phyloP scores from a whole-genome alignment of 2,113 vertebrate genomes.

The Carettochelys insculpta region DNA sequence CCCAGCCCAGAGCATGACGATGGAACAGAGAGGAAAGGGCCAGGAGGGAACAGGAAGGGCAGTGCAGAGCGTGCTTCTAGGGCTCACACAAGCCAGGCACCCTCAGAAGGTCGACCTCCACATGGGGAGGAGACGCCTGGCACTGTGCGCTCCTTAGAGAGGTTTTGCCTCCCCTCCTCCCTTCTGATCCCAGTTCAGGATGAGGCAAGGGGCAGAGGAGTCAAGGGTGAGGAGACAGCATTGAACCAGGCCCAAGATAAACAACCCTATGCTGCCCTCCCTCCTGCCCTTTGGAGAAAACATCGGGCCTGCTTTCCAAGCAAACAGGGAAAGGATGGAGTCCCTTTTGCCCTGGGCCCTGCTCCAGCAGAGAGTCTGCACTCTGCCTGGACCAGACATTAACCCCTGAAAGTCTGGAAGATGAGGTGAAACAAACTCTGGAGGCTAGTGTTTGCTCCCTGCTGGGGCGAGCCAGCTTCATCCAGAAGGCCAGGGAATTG shows the following conservation, averaged over 20 bases:
- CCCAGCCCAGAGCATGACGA: not conserved
- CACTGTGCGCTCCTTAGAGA: not conserved
- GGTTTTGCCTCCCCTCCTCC: constrained; percentile 3
- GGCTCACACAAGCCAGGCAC: not conserved
- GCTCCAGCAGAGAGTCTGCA: not conserved
- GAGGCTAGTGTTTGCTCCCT: fast-evolving
- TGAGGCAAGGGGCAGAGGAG: fast-evolving
- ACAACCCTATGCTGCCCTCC: constrained; percentile 35
- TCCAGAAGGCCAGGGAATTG: not conserved
- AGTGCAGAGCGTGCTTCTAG: not conserved
- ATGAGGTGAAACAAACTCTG: fast-evolving
- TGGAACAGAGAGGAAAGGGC: constrained; percentile 5
- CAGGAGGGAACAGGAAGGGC: constrained; percentile 42
- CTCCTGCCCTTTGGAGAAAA: constrained; percentile 7
- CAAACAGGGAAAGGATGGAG: constrained; percentile 2
- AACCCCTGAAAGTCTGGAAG: constrained; percentile 8
- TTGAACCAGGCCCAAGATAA: constrained; percentile 62
- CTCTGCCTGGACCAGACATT: not conserved
- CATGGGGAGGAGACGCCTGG: not conserved
- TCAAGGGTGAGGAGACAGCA: fast-evolving
- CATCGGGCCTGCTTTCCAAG: constrained; percentile 55
- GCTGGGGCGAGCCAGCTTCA: not conserved
- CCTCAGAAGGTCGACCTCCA: not conserved
- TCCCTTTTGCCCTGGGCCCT: constrained; percentile 60
- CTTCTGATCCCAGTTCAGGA: fast-evolving